phyloP scores from a whole-genome alignment of 2,888 invertebrate species.

The Drosophila gaucha region DNA sequence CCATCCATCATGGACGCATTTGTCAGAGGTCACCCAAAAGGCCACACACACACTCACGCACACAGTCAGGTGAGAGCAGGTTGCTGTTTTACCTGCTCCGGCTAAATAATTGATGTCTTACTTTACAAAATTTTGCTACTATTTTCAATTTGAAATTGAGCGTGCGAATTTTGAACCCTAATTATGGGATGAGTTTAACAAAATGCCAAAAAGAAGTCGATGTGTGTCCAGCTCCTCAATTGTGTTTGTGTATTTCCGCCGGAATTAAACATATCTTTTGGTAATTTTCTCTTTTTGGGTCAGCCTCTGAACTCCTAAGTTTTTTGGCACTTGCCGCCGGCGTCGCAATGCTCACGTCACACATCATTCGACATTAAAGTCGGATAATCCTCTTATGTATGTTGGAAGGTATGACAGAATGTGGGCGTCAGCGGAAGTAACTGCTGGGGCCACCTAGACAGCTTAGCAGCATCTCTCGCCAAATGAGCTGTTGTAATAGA shows the following conservation, averaged over 20 bases:
- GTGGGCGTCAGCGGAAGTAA: conserved; percentile 72
- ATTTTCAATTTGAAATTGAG: conserved; percentile 78
- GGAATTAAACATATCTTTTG: conserved; percentile 65
- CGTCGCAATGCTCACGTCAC: conserved; percentile 61
- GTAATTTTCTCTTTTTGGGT: conserved; percentile 18
- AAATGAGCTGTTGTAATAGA: conserved; percentile 21
- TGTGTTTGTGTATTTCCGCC: conserved; percentile 66
- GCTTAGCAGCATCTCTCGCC: conserved; percentile 31
- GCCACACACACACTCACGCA: conserved; percentile 57
- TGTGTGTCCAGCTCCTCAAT: conserved; percentile 18
- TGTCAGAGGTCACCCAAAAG: conserved; percentile 70
- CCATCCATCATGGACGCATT: conserved; percentile 68
- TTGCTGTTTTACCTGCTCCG: conserved; percentile 41
- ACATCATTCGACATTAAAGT: conserved; percentile 52
- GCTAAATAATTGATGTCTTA: conserved; percentile 68
- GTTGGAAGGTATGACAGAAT: conserved; percentile 5
- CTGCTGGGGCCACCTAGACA: conserved; percentile 44
- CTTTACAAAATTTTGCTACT: conserved; percentile 59
- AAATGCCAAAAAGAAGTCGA: conserved; percentile 24
- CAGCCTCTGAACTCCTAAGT: conserved; percentile 15
- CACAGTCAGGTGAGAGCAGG: conserved; percentile 44
- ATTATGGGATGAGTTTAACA: conserved; percentile 64
- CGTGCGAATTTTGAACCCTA: conserved; percentile 79
- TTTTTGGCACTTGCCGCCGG: conserved; percentile 60
- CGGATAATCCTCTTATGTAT: conserved; percentile 65